Conservation (phyloP, 1,140 invertebrate species). For the Lepidotrigona ventralis region DNA sequence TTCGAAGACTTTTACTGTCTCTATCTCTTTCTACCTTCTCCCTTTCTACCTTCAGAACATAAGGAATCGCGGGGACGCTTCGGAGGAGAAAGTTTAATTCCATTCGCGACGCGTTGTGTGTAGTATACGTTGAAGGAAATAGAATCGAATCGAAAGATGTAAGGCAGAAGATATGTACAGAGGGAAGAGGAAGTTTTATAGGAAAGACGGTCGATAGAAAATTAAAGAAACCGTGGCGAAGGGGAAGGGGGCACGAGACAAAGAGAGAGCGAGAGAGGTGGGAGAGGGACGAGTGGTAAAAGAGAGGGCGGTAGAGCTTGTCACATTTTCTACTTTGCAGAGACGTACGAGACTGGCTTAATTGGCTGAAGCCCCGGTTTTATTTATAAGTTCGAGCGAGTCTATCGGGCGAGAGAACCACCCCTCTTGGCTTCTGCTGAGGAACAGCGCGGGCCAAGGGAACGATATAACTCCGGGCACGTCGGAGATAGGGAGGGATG, state of each 20-base stretch:
- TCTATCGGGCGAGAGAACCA: slow-evolving; percentile 62
- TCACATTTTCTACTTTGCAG: slow-evolving; percentile 78
- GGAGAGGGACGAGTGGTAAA: background rate
- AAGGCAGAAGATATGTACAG: slow-evolving; percentile 10
- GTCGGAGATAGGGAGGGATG: background rate
- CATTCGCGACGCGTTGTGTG: background rate
- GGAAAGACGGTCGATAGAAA: slow-evolving; percentile 3
- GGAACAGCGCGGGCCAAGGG: slow-evolving; percentile 20
- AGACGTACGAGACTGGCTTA: slow-evolving; percentile 77
- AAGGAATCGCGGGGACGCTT: background rate
- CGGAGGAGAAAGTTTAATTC: background rate
- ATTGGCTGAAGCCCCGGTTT: slow-evolving; percentile 74
- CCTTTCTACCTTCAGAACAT: no score
- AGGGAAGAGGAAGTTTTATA: slow-evolving; percentile 8
- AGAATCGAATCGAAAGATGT: slow-evolving; percentile 12
- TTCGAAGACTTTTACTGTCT: background rate
- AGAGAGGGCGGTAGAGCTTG: slow-evolving; percentile 62
- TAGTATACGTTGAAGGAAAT: background rate
- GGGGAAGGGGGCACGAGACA: background rate
- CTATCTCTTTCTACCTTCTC: background rate
- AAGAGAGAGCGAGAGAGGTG: background rate
- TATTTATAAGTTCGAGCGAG: slow-evolving; percentile 77
- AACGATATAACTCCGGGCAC: slow-evolving; percentile 12
- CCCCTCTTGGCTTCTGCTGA: background rate
- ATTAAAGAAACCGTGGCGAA: slow-evolving; percentile 19